Evolutionary conservation across 2,797 vertebrate species (phyloP), one percentile per base, ranked within the genome.

Genomic region (Dermochelys coriacea): DNA sequence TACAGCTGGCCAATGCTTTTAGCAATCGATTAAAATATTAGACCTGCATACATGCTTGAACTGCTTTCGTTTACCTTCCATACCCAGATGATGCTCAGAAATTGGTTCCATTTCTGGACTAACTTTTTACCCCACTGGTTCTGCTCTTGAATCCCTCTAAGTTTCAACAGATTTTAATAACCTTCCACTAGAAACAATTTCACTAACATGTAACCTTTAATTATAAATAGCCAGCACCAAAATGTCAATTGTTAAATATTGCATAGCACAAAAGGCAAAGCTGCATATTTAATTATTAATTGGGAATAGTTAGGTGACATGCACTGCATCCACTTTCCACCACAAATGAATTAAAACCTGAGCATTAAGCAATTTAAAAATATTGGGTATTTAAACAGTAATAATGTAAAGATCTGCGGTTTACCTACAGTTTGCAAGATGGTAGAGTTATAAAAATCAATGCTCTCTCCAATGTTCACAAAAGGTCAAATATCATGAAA

Each of bases 171-270:
- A 23, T 64, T 12, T 11, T 27, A 77, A 61, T 86, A 82, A 86
- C 91, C 88, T 93, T 90, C 78, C 34, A n/a, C 51, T 95, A 84
- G 84, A 95, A 96, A 88, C 54, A 50, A 82, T 91, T 86, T 94
- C 75, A 85, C 68, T 90, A 96, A 93, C 87, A 61, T 89, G 75
- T 91, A 91, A 91, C 68, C 80, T 97, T 91, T 88, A 91, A 50
- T 75, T 79, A 6, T 27, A 95, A 95, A 92, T 8, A 64, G 21
- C 25, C 34, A 85, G 86, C 94, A 75, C 86, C 83, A 97, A 95
- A 98, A 97, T 95, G 93, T 97, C 97, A 98, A 59, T 91, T 49
- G 93, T 94, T 96, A 96, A 96, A 95, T 95, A 95, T 74, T 84
- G 71, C 85, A 95, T 85, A 77, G 79, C 93, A 96, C 61, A 86